These are phyloP conservation scores for Anguilla obscura DNA, from an alignment of 2,797 vertebrate genomes.

Conservation along the genomic window DNA sequence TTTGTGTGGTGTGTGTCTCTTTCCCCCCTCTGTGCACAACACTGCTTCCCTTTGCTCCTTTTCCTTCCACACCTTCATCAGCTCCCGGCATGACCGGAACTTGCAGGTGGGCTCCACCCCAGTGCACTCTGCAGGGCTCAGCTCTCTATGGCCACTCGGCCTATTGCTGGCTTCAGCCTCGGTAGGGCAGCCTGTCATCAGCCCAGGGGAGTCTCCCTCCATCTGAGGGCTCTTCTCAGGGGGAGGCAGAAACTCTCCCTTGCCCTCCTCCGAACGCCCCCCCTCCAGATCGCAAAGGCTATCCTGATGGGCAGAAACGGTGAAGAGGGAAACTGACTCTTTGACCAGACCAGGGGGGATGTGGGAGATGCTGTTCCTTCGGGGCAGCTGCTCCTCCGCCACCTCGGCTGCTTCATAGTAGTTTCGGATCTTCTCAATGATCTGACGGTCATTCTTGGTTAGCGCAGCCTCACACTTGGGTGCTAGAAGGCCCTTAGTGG, in stretches of 20 bases:
- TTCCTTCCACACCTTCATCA: slow-evolving; percentile 69
- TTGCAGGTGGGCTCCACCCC: slow-evolving; percentile 47
- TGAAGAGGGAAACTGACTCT: slow-evolving; percentile 71
- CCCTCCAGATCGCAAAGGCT: slow-evolving; percentile 53
- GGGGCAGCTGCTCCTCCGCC: slow-evolving; percentile 44
- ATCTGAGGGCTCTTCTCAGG: not conserved
- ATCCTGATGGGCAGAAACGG: slow-evolving; percentile 55
- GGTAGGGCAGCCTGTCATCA: not conserved
- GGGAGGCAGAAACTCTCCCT: slow-evolving; percentile 16
- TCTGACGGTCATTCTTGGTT: slow-evolving; percentile 70
- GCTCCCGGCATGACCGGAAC: slow-evolving; percentile 69
- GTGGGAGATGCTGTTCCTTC: slow-evolving; percentile 71
- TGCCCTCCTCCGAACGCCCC: slow-evolving; percentile 30
- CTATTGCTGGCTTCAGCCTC: not conserved
- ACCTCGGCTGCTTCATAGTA: slow-evolving; percentile 76
- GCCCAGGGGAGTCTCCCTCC: slow-evolving; percentile 24
- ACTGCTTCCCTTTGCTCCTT: slow-evolving; percentile 57
- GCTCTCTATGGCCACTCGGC: not conserved
- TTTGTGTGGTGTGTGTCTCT: slow-evolving; percentile 17
- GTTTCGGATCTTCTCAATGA: slow-evolving; percentile 78
- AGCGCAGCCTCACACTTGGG: slow-evolving; percentile 50
- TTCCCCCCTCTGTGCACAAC: not conserved
- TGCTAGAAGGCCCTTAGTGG: slow-evolving; percentile 22
- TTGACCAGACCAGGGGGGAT: slow-evolving; percentile 75
- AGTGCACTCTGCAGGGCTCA: slow-evolving; percentile 7